phyloP scores from a whole-genome alignment of 2,797 vertebrate genomes.

The Sphenopsis melanotis region DNA sequence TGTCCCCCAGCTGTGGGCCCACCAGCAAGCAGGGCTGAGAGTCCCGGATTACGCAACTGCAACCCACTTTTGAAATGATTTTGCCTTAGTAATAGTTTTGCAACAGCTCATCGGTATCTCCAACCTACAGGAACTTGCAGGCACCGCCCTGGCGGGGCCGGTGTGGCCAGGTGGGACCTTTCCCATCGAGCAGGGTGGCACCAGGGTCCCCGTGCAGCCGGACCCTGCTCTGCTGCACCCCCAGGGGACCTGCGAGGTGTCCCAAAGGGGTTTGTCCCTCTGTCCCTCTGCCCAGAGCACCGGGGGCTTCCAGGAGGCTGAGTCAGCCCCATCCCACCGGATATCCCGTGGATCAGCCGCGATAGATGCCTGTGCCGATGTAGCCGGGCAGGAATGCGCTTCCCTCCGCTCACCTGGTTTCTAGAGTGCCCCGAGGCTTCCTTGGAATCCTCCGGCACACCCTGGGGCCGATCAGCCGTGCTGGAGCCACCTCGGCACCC shows the following conservation, averaged over 20 bases:
- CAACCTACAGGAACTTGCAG: not conserved
- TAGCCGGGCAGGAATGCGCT: not conserved
- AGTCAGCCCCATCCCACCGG: not conserved
- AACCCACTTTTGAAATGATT: not conserved
- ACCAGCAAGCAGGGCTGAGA: not conserved
- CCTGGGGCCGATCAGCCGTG: not conserved
- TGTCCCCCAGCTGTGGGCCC: fast-evolving
- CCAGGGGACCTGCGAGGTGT: fast-evolving
- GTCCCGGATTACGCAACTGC: not conserved
- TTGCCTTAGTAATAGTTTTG: constrained; percentile 11
- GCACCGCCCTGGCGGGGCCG: not conserved
- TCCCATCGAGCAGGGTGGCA: not conserved
- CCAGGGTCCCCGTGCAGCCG: fast-evolving
- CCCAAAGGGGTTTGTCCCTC: not conserved
- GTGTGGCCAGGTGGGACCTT: not conserved
- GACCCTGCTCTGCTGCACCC: not conserved
- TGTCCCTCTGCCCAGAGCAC: not conserved
- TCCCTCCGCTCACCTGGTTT: fast-evolving
- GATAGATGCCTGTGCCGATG: fast-evolving
- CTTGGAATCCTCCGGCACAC: not conserved
- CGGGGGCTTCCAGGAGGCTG: not conserved
- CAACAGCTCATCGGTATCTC: not conserved
- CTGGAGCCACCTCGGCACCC: fast-evolving
- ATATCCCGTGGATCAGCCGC: not conserved
- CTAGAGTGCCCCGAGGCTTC: not conserved